Conservation (phyloP, 2,797 vertebrate genomes). For the Amniataba percoides region DNA sequence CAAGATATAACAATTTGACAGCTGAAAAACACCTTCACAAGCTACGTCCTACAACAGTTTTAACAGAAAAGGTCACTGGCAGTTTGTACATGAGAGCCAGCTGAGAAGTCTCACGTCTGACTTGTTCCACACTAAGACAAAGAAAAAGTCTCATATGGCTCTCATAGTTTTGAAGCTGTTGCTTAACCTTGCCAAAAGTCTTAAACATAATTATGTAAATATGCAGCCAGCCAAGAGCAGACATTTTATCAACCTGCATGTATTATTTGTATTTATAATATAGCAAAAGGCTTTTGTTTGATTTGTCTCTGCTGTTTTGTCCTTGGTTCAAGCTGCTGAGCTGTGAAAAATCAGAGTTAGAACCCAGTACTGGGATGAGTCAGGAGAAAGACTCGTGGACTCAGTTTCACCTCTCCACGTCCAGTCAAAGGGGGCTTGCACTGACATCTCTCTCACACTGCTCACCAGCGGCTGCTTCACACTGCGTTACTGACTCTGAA, state of each 20-base stretch:
- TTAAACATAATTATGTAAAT: neutral
- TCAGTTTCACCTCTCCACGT: constrained; percentile 19
- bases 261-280: constrained; percentile 3
- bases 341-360: neutral
- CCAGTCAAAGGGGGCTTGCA: neutral
- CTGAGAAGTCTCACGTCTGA: neutral
- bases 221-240: neutral
- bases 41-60: neutral
- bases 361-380: neutral
- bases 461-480: constrained; percentile 10
- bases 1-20: neutral
- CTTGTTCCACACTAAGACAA: neutral
- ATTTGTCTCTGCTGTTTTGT: neutral
- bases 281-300: neutral
- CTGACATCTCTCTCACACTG: constrained; percentile 33
- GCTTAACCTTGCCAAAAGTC: neutral
- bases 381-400: constrained; percentile 12
- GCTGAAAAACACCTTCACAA: neutral
- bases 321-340: neutral
- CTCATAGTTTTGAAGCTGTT: neutral
- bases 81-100: neutral
- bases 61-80: neutral
- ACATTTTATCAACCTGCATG: neutral
- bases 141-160: neutral
- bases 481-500: neutral